A percentile compares a stretch with the other conserved stretches of the same genome.
Conservation (phyloP, 2,888 invertebrate genomes). For the Coleophora deauratella region DNA sequence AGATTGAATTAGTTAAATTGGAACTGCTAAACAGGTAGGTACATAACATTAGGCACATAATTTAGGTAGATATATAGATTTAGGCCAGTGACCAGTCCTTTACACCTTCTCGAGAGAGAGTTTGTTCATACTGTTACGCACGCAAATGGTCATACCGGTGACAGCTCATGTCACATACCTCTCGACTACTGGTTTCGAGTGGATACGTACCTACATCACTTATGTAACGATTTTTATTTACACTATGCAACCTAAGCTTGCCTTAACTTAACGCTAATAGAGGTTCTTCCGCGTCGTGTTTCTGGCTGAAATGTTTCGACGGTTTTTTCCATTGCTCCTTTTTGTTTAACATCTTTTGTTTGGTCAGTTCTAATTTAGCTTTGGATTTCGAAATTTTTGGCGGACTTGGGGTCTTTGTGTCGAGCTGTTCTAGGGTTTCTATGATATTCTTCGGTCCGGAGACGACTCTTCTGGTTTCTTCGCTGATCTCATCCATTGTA, state of each 20-base stretch:
- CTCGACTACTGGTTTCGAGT: slow-evolving; percentile 31
- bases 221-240: slow-evolving; percentile 47
- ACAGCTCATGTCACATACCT: slow-evolving; percentile 27
- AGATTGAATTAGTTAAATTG: slow-evolving; percentile 24
- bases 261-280: slow-evolving; percentile 79
- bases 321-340: slow-evolving; percentile 64
- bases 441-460: slow-evolving; percentile 86
- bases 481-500: slow-evolving; percentile 72
- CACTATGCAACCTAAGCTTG: slow-evolving; percentile 28
- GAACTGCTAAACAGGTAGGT: no score
- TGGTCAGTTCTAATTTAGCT: slow-evolving; percentile 75
- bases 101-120: no score
- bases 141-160: no score
- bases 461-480: slow-evolving; percentile 52
- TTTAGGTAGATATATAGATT: no score
- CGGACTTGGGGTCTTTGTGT: slow-evolving; percentile 62
- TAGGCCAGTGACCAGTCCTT: no score
- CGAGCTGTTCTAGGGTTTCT: slow-evolving; percentile 83
- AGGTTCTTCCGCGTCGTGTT: slow-evolving; percentile 76
- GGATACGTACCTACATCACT: slow-evolving; percentile 22
- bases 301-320: slow-evolving; percentile 47
- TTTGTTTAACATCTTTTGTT: slow-evolving; percentile 52
- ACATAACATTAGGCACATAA: no score
- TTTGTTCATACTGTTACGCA: no score
- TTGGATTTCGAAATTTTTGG: slow-evolving; percentile 76